Conservation (phyloP, 2,113 vertebrate genomes). For the Dipodomys spectabilis region DNA sequence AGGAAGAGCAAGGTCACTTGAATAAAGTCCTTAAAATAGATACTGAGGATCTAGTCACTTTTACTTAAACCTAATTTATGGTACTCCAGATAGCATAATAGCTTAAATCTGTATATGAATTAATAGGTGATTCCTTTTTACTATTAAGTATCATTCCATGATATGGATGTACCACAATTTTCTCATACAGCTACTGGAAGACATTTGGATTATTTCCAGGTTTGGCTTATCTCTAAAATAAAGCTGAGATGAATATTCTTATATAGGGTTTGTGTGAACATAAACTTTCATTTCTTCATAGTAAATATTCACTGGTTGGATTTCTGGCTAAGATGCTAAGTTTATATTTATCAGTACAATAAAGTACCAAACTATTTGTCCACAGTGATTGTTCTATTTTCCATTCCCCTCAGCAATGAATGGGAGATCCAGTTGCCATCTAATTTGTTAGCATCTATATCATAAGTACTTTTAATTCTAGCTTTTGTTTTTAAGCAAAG, state of each 20-base stretch:
- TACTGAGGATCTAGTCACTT: background rate
- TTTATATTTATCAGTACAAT: slow-evolving; percentile 4
- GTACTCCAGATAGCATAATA: background rate
- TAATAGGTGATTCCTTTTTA: background rate
- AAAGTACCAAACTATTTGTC: background rate
- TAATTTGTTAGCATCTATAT: slow-evolving; percentile 11
- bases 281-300: background rate
- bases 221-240: background rate
- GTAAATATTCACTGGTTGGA: slow-evolving; percentile 12
- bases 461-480: slow-evolving; percentile 28
- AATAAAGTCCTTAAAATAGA: background rate
- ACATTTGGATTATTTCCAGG: background rate
- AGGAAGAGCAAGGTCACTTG: background rate
- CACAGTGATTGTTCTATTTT: background rate
- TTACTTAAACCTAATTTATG: background rate
- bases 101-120: background rate
- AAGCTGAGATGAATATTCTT: slow-evolving; percentile 8
- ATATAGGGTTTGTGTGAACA: background rate
- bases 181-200: background rate
- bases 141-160: background rate
- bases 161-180: background rate
- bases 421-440: background rate
- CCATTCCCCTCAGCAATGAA: background rate
- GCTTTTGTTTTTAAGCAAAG: background rate
- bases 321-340: background rate